Conservation (phyloP, 2,113 vertebrate species). For the Stegastes partitus region DNA sequence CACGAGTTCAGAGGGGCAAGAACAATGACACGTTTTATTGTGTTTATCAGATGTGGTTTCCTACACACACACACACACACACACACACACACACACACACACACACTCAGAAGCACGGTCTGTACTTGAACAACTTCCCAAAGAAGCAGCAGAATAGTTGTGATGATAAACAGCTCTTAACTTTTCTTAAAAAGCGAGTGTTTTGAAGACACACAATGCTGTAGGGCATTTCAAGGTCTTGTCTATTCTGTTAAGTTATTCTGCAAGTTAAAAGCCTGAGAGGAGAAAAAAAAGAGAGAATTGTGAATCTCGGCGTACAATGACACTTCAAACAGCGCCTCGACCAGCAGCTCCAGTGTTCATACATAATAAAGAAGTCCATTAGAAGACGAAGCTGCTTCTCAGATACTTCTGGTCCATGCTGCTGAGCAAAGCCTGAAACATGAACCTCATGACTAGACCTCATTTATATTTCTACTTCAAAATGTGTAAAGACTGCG, state of each 20-base stretch:
- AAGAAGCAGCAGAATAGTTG: neutral
- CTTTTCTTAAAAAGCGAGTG: neutral
- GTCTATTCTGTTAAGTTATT: conserved; percentile 35
- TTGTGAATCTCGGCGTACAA: conserved; percentile 26
- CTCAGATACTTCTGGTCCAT: neutral
- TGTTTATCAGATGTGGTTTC: no score
- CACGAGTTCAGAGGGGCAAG: no score
- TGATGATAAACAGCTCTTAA: conserved; percentile 26
- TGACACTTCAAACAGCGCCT: conserved; percentile 17
- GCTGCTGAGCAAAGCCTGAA: conserved; percentile 8
- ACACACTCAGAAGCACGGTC: neutral
- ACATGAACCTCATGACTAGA: conserved; percentile 9
- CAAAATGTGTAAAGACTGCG: conserved; percentile 3
- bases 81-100: no score
- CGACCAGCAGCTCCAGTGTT: conserved; percentile 11
- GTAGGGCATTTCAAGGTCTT: conserved; percentile 46
- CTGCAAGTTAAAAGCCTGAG: conserved; percentile 26
- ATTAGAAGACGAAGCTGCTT: neutral
- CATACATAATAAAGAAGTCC: conserved; percentile 11
- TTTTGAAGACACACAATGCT: conserved; percentile 34
- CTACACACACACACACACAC: no score
- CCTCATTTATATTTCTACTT: conserved; percentile 1
- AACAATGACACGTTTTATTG: no score
- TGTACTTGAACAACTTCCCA: neutral
- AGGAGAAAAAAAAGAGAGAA: conserved; percentile 2